Evolutionary conservation across 2,888 invertebrate genomes (phyloP).

Genomic region (Gymnoscelis rufifasciata): DNA sequence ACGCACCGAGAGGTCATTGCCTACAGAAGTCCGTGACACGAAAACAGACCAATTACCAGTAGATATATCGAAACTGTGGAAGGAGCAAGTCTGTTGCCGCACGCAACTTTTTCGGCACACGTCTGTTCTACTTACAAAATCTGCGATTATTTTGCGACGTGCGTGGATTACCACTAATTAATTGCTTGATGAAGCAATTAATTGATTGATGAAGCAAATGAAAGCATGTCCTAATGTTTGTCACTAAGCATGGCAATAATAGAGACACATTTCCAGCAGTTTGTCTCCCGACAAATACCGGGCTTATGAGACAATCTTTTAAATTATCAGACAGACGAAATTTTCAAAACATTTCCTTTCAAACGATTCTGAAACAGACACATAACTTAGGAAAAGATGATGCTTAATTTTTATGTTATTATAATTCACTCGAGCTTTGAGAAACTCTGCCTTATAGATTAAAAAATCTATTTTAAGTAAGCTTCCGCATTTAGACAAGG

Average conservation of each 20-base stretch:
- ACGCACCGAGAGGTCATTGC: slow-evolving; percentile 53
- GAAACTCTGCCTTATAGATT: neutral
- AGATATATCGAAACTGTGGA: slow-evolving; percentile 27
- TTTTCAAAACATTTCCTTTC: neutral
- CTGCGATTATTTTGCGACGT: too few species aligned
- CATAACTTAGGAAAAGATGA: slow-evolving; percentile 1
- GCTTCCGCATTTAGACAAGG: slow-evolving; percentile 4
- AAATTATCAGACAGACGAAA: neutral
- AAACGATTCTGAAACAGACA: slow-evolving; percentile 2
- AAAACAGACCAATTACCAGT: slow-evolving; percentile 30
- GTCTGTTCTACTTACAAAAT: slow-evolving; percentile 10
- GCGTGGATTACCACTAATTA: too few species aligned
- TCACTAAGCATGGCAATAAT: too few species aligned
- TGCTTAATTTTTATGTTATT: neutral
- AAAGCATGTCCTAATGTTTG: too few species aligned
- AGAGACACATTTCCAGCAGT: neutral
- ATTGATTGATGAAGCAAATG: too few species aligned
- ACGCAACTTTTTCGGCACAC: slow-evolving; percentile 17
- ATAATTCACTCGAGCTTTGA: neutral
- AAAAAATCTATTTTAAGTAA: slow-evolving; percentile 1
- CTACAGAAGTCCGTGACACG: slow-evolving; percentile 45
- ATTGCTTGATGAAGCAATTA: too few species aligned
- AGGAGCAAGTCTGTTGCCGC: slow-evolving; percentile 11
- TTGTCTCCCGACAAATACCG: neutral
- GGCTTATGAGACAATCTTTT: neutral